A percentile compares a stretch with the other conserved stretches of the same genome.
phyloP scores from a whole-genome alignment of 2,113 vertebrate genomes.

The Nesoenas mayeri region DNA sequence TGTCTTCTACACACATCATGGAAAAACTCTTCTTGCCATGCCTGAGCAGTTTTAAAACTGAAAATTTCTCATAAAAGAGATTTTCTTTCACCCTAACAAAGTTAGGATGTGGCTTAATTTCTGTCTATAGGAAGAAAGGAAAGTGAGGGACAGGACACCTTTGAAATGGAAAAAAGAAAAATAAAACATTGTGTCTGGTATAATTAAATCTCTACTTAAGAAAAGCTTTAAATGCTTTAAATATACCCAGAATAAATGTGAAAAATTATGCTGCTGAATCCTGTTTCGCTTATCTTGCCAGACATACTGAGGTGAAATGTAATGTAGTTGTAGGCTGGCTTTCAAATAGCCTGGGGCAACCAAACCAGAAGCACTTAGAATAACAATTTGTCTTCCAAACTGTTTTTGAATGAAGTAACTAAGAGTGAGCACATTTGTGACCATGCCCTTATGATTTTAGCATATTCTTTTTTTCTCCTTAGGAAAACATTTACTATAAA shows the following conservation, averaged over 20 bases:
- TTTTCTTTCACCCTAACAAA: neutral
- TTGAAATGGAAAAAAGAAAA: neutral
- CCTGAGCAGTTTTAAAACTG: neutral
- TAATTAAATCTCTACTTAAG: neutral
- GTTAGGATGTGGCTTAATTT: neutral
- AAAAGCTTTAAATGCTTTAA: neutral
- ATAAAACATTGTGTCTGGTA: neutral
- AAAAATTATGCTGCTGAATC: neutral
- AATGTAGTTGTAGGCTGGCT: neutral
- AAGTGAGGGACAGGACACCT: neutral
- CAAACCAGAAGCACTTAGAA: neutral
- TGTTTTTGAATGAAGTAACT: neutral
- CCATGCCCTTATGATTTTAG: neutral
- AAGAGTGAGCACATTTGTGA: neutral
- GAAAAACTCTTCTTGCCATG: neutral
- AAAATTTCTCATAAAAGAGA: neutral
- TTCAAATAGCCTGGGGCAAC: neutral
- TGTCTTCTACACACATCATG: neutral
- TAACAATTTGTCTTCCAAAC: neutral
- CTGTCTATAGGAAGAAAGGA: neutral
- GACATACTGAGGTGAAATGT: neutral
- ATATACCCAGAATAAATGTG: neutral
- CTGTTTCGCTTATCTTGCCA: neutral
- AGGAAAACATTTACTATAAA: neutral
- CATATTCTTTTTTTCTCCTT: neutral